A percentile compares a stretch with the other conserved stretches of the same genome.
Evolutionary conservation across 1,140 invertebrate genomes (phyloP).

Genomic region (Antheraea mylitta): DNA sequence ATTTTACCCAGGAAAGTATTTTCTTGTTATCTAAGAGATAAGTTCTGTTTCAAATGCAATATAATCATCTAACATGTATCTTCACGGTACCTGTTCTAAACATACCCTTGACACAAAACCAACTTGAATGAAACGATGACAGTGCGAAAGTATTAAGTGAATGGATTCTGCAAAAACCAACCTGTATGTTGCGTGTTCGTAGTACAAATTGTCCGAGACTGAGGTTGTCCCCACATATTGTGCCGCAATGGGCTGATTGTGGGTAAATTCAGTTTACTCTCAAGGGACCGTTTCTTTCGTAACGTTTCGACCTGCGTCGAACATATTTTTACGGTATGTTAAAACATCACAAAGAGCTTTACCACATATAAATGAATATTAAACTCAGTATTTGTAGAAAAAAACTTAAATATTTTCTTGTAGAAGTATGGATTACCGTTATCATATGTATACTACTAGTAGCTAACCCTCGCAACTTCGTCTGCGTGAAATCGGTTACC

Average conservation of each 20-base stretch:
- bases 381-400: background rate
- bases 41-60: no score
- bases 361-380: background rate
- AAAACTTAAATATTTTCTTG: no score
- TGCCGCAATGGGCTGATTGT: conserved; percentile 7
- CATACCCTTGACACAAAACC: conserved; percentile 4
- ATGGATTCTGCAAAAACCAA: conserved; percentile 9
- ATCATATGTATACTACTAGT: no score
- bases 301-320: background rate
- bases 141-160: conserved; percentile 4
- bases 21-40: no score
- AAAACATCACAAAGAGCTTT: background rate
- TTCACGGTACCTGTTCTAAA: background rate
- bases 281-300: background rate
- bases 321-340: conserved; percentile 1
- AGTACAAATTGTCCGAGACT: conserved; percentile 1
- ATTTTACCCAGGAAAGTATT: no score
- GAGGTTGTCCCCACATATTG: conserved; percentile 6
- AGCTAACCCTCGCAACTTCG: no score
- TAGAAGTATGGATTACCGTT: no score
- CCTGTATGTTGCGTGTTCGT: conserved; percentile 7
- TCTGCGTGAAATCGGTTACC: no score
- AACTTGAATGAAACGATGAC: conserved; percentile 11
- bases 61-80: no score
- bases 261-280: conserved; percentile 1